phyloP scores from a whole-genome alignment of 2,113 vertebrate genomes.

The Nestor notabilis region DNA sequence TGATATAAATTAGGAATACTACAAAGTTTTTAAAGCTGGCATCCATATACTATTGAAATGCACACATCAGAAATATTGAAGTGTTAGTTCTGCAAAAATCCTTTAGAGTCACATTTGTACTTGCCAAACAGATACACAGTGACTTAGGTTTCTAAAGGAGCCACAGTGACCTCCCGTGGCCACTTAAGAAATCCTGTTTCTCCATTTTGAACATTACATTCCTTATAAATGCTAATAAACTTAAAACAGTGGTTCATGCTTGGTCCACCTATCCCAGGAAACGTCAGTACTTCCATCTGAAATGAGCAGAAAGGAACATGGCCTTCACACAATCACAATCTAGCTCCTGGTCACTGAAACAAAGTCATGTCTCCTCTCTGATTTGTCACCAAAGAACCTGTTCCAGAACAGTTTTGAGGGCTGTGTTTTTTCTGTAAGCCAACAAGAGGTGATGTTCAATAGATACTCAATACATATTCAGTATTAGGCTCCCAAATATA shows the following conservation, averaged over 20 bases:
- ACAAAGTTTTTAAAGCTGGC: slow-evolving; percentile 17
- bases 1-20: slow-evolving; percentile 47
- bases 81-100: background rate
- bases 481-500: background rate
- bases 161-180: slow-evolving; percentile 48
- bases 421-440: background rate
- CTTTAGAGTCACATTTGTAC: background rate
- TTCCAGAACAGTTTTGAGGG: background rate
- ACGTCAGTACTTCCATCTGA: background rate
- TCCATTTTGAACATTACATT: background rate
- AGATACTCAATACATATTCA: background rate
- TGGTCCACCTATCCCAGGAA: background rate
- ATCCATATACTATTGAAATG: background rate
- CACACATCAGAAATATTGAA: background rate
- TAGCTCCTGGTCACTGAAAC: background rate
- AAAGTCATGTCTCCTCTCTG: background rate
- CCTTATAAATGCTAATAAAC: background rate
- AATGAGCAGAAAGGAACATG: background rate
- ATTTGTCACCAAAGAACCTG: background rate
- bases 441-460: background rate
- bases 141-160: background rate
- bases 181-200: background rate
- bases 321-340: background rate
- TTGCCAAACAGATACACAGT: background rate
- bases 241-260: background rate